Percentiles rank a stretch among this genome's conserved stretches.
These are phyloP conservation scores for Epirrhoe tristata DNA, from an alignment of 2,888 invertebrate species.

Conservation along the genomic window DNA sequence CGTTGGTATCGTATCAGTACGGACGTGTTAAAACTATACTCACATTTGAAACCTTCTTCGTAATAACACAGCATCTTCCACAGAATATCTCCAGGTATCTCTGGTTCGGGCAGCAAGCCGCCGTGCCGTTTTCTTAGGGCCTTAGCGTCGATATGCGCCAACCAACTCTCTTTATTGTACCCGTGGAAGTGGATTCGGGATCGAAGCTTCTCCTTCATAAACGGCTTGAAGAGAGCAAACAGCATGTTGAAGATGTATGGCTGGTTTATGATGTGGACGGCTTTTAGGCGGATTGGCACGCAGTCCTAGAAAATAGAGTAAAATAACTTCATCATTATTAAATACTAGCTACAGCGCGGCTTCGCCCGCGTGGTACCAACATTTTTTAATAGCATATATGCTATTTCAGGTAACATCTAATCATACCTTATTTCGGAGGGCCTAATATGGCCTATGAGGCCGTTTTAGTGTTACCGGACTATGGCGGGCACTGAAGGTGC, in stretches of 20 bases:
- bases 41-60: conserved; percentile 89
- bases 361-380: too few species aligned
- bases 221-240: conserved; percentile 94
- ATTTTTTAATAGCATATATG: too few species aligned
- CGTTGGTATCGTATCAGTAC: too few species aligned
- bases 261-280: conserved; percentile 95
- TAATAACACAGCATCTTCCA: conserved; percentile 88
- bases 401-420: too few species aligned
- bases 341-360: too few species aligned
- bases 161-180: conserved; percentile 86
- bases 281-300: conserved; percentile 93
- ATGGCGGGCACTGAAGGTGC: too few species aligned
- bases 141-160: conserved; percentile 84
- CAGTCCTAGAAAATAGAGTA: conserved; percentile 89
- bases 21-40: conserved; percentile 47
- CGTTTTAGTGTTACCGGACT: too few species aligned
- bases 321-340: too few species aligned
- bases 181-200: conserved; percentile 92
- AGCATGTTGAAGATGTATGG: conserved; percentile 94
- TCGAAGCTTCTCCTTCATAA: conserved; percentile 92
- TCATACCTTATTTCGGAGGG: too few species aligned
- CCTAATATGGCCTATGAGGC: too few species aligned
- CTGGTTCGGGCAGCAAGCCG: conserved; percentile 87
- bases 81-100: conserved; percentile 86
- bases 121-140: conserved; percentile 88